phyloP scores from a whole-genome alignment of 2,113 vertebrate genomes.

The Stomatorhinus ivindoensis region DNA sequence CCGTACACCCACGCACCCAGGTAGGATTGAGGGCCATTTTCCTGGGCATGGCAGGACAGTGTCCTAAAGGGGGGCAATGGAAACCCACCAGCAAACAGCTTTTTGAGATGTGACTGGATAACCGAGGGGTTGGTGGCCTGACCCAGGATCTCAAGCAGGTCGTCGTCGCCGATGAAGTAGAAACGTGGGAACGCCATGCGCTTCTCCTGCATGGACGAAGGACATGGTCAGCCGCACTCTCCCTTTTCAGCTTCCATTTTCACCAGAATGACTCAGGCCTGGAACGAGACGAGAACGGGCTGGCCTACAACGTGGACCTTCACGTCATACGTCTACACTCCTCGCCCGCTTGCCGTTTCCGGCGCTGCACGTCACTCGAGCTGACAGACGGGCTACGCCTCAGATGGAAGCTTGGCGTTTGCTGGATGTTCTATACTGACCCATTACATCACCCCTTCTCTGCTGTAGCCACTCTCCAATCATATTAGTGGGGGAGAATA shows the following conservation, averaged over 20 bases:
- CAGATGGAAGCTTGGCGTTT: neutral
- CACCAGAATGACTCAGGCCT: neutral
- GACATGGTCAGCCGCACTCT: no score
- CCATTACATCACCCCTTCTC: neutral
- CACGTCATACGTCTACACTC: neutral
- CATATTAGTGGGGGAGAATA: neutral
- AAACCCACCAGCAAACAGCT: constrained; percentile 85
- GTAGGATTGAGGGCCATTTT: neutral
- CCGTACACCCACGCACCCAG: neutral
- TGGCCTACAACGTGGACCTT: neutral
- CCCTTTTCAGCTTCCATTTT: neutral
- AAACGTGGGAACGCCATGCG: constrained; percentile 92
- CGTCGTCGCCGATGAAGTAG: constrained; percentile 97
- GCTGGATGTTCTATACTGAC: neutral
- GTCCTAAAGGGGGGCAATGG: neutral
- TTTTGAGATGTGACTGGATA: constrained; percentile 94
- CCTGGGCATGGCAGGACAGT: neutral
- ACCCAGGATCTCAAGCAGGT: constrained; percentile 91
- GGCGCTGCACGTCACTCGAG: neutral
- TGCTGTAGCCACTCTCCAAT: neutral
- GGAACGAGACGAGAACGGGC: neutral
- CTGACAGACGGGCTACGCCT: neutral
- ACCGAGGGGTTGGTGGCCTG: constrained; percentile 85
- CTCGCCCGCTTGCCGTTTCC: neutral
- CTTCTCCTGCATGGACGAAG: constrained; percentile 72